Evolutionary conservation across 2,888 invertebrate genomes (phyloP).

Genomic region (Micoletzkya japonica): DNA sequence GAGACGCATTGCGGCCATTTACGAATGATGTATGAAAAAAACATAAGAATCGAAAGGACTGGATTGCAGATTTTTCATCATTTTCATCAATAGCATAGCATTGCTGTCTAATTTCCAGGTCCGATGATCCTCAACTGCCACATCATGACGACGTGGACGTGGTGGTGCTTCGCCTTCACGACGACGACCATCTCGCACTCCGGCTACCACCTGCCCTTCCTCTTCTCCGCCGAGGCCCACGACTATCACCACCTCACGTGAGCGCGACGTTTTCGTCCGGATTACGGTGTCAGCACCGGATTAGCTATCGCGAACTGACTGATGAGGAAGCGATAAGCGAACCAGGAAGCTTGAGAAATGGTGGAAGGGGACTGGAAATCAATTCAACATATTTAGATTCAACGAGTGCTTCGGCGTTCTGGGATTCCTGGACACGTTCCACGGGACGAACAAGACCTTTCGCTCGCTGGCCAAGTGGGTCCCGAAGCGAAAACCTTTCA

Average conservation of each 20-base stretch:
- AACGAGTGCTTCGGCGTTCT: constrained; percentile 82
- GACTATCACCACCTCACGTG: constrained; percentile 83
- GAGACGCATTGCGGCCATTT: too few species aligned
- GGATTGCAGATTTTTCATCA: too few species aligned
- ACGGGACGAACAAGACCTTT: constrained; percentile 80
- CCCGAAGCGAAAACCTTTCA: background rate
- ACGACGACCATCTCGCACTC: constrained; percentile 82
- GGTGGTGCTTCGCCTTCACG: constrained; percentile 76
- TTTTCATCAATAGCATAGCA: background rate
- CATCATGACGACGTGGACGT: constrained; percentile 73
- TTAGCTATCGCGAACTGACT: constrained; percentile 6
- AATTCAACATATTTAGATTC: constrained; percentile 71
- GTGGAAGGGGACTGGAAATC: background rate
- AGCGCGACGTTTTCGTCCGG: constrained; percentile 39
- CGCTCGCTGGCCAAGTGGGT: constrained; percentile 74
- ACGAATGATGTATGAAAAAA: too few species aligned
- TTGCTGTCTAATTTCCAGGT: constrained; percentile 56
- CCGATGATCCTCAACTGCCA: constrained; percentile 74
- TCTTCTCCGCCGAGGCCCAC: constrained; percentile 83
- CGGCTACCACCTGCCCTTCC: constrained; percentile 83
- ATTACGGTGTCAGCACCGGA: background rate
- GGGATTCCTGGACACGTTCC: constrained; percentile 80
- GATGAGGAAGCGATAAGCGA: constrained; percentile 8
- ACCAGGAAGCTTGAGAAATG: background rate
- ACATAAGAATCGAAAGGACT: too few species aligned